Evolutionary conservation across 2,888 invertebrate genomes (phyloP).

Genomic region (Abscondita cerata): DNA sequence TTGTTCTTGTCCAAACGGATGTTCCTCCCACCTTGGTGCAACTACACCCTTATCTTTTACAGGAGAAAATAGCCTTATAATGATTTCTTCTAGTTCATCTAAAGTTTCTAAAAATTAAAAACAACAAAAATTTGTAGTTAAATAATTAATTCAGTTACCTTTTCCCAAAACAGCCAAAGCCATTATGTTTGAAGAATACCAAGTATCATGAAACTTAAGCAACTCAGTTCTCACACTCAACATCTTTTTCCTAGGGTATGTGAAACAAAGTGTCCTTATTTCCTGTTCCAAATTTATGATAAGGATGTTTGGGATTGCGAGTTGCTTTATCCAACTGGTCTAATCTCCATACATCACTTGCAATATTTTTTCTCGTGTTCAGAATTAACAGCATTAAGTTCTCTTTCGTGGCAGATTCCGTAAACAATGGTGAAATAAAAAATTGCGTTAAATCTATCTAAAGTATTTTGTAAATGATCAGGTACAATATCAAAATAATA

Average conservation of each 20-base stretch:
- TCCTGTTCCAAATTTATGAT: conserved; percentile 93
- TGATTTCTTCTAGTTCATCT: conserved; percentile 84
- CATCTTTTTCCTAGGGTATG: conserved; percentile 79
- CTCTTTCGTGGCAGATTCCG: conserved; percentile 87
- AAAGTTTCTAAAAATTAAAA: conserved; percentile 71
- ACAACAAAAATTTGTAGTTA: background rate
- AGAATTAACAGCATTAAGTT: conserved; percentile 97
- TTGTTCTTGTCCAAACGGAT: conserved; percentile 81
- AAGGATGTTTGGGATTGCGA: conserved; percentile 80
- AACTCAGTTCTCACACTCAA: conserved; percentile 87
- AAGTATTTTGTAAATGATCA: conserved; percentile 75
- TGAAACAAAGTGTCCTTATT: conserved; percentile 81
- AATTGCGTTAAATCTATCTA: conserved; percentile 97
- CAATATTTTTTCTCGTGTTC: conserved; percentile 94
- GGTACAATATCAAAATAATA: conserved; percentile 94
- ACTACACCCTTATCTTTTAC: conserved; percentile 79
- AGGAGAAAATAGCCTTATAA: conserved; percentile 76
- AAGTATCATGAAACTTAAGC: conserved; percentile 85
- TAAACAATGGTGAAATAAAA: conserved; percentile 92
- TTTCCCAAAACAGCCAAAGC: conserved; percentile 86
- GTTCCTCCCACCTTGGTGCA: conserved; percentile 78
- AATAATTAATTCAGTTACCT: conserved; percentile 65
- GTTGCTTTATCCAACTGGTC: conserved; percentile 89
- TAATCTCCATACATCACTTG: conserved; percentile 87
- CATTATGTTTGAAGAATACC: conserved; percentile 98